Conservation (phyloP, 2,888 invertebrate species). For the Eristalis intricaria region DNA sequence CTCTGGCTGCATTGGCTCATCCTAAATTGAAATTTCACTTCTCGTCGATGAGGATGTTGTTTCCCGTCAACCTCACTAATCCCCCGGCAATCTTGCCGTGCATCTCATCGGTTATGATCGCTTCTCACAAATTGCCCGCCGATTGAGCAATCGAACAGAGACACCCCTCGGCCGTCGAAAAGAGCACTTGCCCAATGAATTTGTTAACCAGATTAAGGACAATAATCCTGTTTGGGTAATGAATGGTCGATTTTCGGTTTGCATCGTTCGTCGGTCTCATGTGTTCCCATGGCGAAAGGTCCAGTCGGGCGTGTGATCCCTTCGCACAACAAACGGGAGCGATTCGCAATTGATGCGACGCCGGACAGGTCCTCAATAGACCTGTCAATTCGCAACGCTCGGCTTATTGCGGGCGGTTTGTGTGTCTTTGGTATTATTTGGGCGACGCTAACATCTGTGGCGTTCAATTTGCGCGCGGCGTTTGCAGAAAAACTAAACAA, state of each 20-base stretch:
- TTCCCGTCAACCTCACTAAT: neutral
- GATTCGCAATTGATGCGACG: constrained; percentile 59
- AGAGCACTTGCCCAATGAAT: constrained; percentile 69
- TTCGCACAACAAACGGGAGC: constrained; percentile 57
- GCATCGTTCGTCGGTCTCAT: constrained; percentile 37
- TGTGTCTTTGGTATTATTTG: constrained; percentile 44
- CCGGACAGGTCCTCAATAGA: constrained; percentile 56
- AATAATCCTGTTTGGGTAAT: constrained; percentile 69
- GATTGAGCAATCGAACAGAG: neutral
- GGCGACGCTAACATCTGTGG: constrained; percentile 34
- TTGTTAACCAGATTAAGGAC: constrained; percentile 69
- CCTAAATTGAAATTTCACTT: constrained; percentile 39
- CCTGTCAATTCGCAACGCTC: constrained; percentile 63
- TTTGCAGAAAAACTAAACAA: neutral
- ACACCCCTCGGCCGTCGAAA: constrained; percentile 25
- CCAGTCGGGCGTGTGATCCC: constrained; percentile 63
- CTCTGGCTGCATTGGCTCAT: constrained; percentile 29
- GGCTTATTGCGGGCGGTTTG: constrained; percentile 38
- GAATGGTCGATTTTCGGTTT: constrained; percentile 69
- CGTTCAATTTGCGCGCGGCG: neutral
- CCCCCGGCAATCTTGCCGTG: neutral
- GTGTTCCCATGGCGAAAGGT: constrained; percentile 68
- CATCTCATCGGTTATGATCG: neutral
- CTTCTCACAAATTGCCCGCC: constrained; percentile 16
- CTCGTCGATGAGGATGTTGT: constrained; percentile 10